phyloP scores from a whole-genome alignment of 1,140 invertebrate genomes.

The Hyphantria cunea region DNA sequence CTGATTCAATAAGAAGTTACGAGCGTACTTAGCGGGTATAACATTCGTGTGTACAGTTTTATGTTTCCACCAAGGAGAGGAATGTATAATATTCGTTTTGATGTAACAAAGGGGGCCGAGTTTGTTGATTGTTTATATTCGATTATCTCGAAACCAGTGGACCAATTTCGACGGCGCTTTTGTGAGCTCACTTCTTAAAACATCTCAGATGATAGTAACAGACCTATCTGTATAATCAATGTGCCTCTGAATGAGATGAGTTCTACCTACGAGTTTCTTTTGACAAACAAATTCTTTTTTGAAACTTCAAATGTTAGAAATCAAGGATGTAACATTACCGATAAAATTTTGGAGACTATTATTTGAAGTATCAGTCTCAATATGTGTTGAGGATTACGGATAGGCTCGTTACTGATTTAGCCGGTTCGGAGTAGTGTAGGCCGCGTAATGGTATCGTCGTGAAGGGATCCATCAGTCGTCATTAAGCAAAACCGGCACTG shows the following conservation, averaged over 20 bases:
- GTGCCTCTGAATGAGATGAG: slow-evolving; percentile 15
- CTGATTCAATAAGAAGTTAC: slow-evolving; percentile 70
- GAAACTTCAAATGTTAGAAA: slow-evolving; percentile 1
- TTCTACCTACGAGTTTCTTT: slow-evolving; percentile 18
- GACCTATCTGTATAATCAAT: slow-evolving; percentile 27
- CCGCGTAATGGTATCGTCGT: slow-evolving; percentile 68
- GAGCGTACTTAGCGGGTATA: slow-evolving; percentile 45
- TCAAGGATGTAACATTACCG: slow-evolving; percentile 2
- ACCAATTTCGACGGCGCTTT: slow-evolving; percentile 29
- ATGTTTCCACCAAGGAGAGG: slow-evolving; percentile 26
- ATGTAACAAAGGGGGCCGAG: slow-evolving; percentile 24
- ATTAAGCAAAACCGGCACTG: slow-evolving; percentile 62
- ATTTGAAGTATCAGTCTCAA: slow-evolving; percentile 46
- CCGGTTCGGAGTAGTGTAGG: slow-evolving; percentile 51
- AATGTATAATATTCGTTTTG: slow-evolving; percentile 28
- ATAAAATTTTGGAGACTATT: slow-evolving; percentile 5
- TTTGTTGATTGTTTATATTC: slow-evolving; percentile 45
- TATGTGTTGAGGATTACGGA: slow-evolving; percentile 54
- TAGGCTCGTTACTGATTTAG: slow-evolving; percentile 57
- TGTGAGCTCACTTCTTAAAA: slow-evolving; percentile 28
- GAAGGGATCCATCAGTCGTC: slow-evolving; percentile 72
- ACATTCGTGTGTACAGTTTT: slow-evolving; percentile 34
- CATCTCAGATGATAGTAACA: slow-evolving; percentile 27
- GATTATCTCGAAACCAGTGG: slow-evolving; percentile 37
- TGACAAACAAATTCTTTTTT: slow-evolving; percentile 13